Percentiles rank a stretch among this genome's conserved stretches.
Evolutionary conservation across 2,113 vertebrate genomes (phyloP).

Genomic region (Trematocara zebra): DNA sequence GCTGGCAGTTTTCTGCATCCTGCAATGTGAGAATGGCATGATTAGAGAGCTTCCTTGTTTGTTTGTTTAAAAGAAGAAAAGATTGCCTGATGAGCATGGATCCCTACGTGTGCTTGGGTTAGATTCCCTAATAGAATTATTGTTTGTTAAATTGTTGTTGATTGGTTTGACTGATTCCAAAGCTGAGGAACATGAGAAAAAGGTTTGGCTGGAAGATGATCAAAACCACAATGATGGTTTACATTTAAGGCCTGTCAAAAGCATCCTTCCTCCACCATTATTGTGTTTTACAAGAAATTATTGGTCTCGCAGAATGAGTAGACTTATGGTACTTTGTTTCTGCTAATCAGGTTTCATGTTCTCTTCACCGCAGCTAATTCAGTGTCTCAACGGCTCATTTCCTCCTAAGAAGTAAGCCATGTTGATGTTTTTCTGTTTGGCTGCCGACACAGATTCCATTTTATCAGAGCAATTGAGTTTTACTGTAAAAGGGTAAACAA

Average conservation of each 20-base stretch:
- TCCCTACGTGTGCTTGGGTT: not conserved
- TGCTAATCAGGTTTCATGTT: not conserved
- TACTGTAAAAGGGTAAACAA: not conserved
- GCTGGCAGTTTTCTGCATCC: conserved; percentile 68
- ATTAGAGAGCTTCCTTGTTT: not conserved
- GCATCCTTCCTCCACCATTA: not conserved
- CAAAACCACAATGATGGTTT: not conserved
- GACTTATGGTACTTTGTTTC: not conserved
- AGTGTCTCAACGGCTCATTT: not conserved
- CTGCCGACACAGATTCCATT: not conserved
- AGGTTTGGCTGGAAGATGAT: not conserved
- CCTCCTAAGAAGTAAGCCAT: not conserved
- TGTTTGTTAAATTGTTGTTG: not conserved
- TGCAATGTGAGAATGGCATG: conserved; percentile 8
- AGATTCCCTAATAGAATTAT: not conserved
- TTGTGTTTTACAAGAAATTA: not conserved
- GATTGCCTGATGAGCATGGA: conserved; percentile 27
- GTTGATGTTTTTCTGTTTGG: not conserved
- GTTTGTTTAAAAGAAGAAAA: not conserved
- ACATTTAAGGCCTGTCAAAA: not conserved
- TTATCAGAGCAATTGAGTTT: not conserved
- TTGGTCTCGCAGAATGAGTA: not conserved
- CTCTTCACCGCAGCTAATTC: not conserved
- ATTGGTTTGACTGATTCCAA: not conserved
- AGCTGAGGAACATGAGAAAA: not conserved